phyloP scores from a whole-genome alignment of 2,113 vertebrate genomes.

The Lasiurus borealis region DNA sequence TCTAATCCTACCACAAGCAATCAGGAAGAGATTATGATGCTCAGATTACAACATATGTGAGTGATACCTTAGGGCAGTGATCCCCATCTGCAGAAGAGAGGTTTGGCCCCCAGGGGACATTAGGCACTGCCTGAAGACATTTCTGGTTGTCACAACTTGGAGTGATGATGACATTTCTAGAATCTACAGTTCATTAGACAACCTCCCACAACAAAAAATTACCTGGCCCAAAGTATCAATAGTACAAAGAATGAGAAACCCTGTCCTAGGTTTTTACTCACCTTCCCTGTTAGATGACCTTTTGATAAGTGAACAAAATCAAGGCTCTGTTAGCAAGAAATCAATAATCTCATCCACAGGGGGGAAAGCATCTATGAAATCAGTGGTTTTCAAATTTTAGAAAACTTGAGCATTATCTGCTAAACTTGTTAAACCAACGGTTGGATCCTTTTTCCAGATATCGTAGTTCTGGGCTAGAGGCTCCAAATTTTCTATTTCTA shows the following conservation, averaged over 20 bases:
- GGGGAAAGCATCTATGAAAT: background rate
- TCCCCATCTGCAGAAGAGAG: background rate
- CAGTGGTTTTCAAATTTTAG: background rate
- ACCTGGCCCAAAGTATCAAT: background rate
- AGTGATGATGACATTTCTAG: accelerated
- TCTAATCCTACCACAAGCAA: background rate
- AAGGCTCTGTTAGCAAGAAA: background rate
- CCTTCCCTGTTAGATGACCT: background rate
- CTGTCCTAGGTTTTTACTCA: background rate
- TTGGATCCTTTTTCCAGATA: background rate
- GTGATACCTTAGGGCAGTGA: background rate
- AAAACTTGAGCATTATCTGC: background rate
- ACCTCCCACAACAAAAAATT: background rate
- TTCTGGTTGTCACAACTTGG: background rate
- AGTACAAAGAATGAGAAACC: background rate
- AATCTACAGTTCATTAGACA: background rate
- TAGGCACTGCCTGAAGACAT: background rate
- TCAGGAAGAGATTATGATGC: background rate
- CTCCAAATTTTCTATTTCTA: constrained; percentile 1
- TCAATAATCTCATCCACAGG: background rate
- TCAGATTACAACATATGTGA: background rate
- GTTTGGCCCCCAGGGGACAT: accelerated
- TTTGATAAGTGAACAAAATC: background rate
- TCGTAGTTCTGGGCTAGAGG: background rate
- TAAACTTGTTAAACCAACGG: background rate